Evolutionary conservation across 2,113 vertebrate species (phyloP), one percentile per base, ranked within the genome.

Genomic region (Eolophus roseicapilla): DNA sequence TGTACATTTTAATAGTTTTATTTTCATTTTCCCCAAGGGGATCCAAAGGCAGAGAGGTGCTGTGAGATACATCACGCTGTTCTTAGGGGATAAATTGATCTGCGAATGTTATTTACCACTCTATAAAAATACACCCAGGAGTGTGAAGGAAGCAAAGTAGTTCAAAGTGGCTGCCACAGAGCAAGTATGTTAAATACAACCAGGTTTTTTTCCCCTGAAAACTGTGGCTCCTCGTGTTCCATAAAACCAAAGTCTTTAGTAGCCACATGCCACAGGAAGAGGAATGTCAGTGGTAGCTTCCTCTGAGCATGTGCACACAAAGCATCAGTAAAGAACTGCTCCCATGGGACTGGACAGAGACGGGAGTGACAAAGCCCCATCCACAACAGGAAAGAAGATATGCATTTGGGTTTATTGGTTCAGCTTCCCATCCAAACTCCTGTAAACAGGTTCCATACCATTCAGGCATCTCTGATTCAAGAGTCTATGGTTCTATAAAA

Each of bases 61-160:
- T 88, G 96, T 82, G 93, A 97, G 91, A 97, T 88, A 95, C 94
- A 97, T 94, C 85, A 95, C 68, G 46, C 47, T 93, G 94, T 91
- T 96, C 76, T 93, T 80, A 79, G 3, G 91, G 91, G 94, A 92
- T 88, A 94, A 96, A 84, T 93, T 79, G 59, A 70, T 97, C 73
- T 96, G 95, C 94, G 97, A 97, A 97, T 94, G 86, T 96, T 96
- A 93, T 92, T 97, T 96, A 97, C 97, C 98, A 97, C 97, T 97
- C 97, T 97, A 96, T 94, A 98, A 98, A 98, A 98, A 98, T 96
- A 97, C 97, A 97, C 78, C 74, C 95, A 88, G 84, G 86, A 95
- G 96, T 95, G 96, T 91, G 83, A 89, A 87, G 89, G 93, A 95
- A 95, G 74, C 77, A 75, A 90, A 94, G 47, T 28, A 70, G 63